Conservation (phyloP, 2,113 vertebrate species). For the Colinus virginianus region DNA sequence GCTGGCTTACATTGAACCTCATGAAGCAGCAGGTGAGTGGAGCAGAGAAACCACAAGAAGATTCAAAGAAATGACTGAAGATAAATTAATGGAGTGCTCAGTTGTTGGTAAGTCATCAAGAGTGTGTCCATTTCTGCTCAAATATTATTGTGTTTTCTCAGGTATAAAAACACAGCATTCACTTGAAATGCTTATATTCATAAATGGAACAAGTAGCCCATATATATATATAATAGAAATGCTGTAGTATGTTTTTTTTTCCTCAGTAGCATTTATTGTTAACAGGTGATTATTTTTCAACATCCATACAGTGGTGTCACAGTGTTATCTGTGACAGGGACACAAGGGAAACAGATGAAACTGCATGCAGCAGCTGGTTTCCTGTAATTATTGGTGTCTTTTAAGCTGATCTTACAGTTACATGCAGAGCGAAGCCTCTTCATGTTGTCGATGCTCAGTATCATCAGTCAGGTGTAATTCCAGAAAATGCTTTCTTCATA, state of each 20-base stretch:
- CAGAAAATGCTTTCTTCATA: not conserved
- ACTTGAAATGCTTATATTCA: not conserved
- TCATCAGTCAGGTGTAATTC: not conserved
- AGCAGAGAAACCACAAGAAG: constrained; percentile 77
- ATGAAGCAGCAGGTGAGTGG: constrained; percentile 78
- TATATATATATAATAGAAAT: no score
- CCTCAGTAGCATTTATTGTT: not conserved
- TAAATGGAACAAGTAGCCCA: not conserved
- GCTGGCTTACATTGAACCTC: constrained; percentile 83
- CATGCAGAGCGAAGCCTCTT: not conserved
- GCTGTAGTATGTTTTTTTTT: not conserved
- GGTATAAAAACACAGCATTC: not conserved
- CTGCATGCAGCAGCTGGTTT: not conserved
- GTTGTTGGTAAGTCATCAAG: constrained; percentile 79
- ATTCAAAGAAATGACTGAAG: constrained; percentile 84
- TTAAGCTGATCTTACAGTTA: not conserved
- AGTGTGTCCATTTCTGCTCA: not conserved
- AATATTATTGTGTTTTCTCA: not conserved
- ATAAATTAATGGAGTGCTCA: constrained; percentile 82
- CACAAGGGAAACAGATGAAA: not conserved
- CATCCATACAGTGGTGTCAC: not conserved
- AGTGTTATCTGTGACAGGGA: no score
- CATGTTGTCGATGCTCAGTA: not conserved
- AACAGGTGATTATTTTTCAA: not conserved
- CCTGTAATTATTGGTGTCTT: not conserved